Conservation (phyloP, 2,113 vertebrate genomes). For the Boulengeromyrus knoepffleri region DNA sequence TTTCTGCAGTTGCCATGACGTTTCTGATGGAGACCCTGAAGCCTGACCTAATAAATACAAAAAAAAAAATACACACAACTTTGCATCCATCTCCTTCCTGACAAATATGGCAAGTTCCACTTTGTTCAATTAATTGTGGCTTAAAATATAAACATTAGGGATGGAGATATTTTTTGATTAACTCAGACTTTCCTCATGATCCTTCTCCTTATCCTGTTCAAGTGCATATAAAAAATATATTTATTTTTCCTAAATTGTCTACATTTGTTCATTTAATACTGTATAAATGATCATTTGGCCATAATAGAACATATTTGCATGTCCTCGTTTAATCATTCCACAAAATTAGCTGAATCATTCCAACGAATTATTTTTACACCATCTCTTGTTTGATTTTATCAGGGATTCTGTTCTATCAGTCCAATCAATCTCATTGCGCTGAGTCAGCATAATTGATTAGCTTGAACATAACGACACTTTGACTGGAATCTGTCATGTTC, state of each 20-base stretch:
- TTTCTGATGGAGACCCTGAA: not conserved
- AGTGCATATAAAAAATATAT: constrained; percentile 15
- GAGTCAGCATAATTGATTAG: not conserved
- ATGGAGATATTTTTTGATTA: not conserved
- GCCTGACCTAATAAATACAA: not conserved
- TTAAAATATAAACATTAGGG: not conserved
- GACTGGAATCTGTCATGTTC: not conserved
- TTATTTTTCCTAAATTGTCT: not conserved
- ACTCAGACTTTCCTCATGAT: not conserved
- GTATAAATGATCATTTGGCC: constrained; percentile 2
- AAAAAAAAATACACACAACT: not conserved
- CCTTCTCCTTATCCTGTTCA: not conserved
- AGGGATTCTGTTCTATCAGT: not conserved
- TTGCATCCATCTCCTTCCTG: not conserved
- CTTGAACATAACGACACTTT: not conserved
- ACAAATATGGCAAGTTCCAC: not conserved
- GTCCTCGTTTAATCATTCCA: not conserved
- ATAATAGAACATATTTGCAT: constrained; percentile 8
- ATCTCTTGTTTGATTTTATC: not conserved
- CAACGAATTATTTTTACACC: not conserved
- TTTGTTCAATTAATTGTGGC: not conserved
- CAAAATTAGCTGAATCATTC: not conserved
- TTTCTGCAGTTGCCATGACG: not conserved
- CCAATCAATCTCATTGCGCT: not conserved
- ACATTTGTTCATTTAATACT: constrained; percentile 9